Conservation (phyloP, 2,113 vertebrate genomes). For the Eptesicus fuscus region DNA sequence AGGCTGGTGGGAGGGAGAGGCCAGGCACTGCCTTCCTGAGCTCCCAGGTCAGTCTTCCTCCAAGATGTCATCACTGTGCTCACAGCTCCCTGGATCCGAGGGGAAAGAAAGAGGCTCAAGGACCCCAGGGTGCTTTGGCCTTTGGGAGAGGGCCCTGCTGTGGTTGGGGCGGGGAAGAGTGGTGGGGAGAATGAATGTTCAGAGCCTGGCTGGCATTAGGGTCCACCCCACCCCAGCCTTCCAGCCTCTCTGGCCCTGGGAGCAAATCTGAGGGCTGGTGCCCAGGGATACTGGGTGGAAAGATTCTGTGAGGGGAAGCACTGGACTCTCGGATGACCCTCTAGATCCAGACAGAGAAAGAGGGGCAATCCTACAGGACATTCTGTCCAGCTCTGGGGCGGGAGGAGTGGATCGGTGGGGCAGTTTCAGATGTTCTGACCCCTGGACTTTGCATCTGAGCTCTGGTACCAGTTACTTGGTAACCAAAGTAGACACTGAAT, state of each 20-base stretch:
- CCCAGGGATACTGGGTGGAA: neutral
- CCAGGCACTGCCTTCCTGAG: neutral
- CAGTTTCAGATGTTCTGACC: neutral
- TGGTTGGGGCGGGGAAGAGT: neutral
- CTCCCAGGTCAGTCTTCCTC: neutral
- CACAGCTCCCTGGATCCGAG: neutral
- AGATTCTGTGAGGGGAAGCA: neutral
- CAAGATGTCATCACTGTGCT: neutral
- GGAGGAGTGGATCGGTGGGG: neutral
- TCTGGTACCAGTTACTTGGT: conserved; percentile 11
- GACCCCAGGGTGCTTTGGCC: neutral
- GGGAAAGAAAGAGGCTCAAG: neutral
- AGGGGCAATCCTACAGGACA: neutral
- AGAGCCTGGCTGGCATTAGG: neutral
- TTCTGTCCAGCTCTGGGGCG: neutral
- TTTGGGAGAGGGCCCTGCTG: neutral
- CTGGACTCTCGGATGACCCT: neutral
- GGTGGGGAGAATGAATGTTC: neutral
- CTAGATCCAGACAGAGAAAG: neutral
- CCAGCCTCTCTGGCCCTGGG: neutral
- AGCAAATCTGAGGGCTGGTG: neutral
- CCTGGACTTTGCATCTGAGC: conserved; percentile 28
- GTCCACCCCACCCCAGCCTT: neutral
- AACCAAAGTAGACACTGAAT: neutral
- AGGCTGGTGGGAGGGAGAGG: neutral